Conservation (phyloP, 2,113 vertebrate species). For the Bagarius yarrelli region DNA sequence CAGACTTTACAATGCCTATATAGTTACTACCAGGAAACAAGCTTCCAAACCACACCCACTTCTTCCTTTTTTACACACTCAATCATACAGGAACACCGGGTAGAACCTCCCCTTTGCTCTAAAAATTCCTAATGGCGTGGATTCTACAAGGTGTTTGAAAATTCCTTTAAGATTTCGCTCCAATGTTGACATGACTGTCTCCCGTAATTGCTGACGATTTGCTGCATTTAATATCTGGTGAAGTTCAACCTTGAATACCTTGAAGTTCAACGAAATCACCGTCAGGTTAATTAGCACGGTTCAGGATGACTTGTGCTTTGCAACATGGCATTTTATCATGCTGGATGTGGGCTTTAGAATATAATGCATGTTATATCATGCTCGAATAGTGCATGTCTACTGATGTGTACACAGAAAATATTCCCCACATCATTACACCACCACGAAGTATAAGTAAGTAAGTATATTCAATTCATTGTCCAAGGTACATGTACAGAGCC, state of each 20-base stretch:
- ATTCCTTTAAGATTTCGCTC: neutral
- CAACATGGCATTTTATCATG: too few relatives aligned
- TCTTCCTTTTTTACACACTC: constrained; percentile 1
- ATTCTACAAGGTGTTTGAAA: neutral
- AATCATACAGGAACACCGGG: constrained; percentile 19
- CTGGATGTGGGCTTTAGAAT: neutral
- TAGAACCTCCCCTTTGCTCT: neutral
- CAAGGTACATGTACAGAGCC: too few relatives aligned
- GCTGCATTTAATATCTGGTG: neutral
- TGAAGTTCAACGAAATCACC: too few relatives aligned
- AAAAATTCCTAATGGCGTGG: neutral
- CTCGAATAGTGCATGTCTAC: too few relatives aligned
- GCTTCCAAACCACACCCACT: constrained; percentile 36
- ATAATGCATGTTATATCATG: neutral
- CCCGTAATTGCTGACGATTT: neutral
- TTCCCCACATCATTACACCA: neutral
- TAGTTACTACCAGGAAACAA: constrained; percentile 48
- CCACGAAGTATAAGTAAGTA: too few relatives aligned
- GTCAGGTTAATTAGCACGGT: too few relatives aligned
- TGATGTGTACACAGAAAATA: neutral
- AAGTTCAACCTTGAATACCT: too few relatives aligned
- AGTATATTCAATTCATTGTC: too few relatives aligned
- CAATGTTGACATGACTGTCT: neutral
- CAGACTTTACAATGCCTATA: constrained; percentile 47
- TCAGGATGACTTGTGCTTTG: neutral